Percentiles rank a stretch among this genome's conserved stretches.
Evolutionary conservation across 2,888 invertebrate species (phyloP).

Genomic region (Pristionchus entomophagus): DNA sequence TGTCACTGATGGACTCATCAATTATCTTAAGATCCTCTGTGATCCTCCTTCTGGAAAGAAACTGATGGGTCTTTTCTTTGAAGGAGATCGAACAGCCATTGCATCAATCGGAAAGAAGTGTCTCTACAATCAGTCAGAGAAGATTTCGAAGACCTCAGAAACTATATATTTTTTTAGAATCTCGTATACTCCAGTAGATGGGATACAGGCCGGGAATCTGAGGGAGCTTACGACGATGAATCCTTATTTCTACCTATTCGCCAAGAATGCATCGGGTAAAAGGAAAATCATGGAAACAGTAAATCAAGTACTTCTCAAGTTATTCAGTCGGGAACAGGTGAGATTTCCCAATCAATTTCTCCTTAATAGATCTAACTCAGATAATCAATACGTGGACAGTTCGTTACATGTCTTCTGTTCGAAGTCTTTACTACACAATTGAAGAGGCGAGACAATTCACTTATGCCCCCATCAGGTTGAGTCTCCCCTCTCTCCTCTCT

Average conservation of each 20-base stretch:
- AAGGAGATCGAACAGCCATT: conserved; percentile 23
- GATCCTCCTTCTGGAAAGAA: background rate
- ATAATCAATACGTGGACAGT: background rate
- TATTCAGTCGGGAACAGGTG: conserved; percentile 12
- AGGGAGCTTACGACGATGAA: background rate
- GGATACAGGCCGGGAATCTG: background rate
- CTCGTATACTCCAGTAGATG: background rate
- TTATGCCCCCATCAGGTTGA: conserved; percentile 5
- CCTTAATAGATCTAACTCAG: background rate
- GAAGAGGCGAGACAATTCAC: background rate
- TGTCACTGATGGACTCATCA: background rate
- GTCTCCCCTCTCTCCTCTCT: background rate
- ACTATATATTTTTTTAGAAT: background rate
- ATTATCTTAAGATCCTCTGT: background rate
- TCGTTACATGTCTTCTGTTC: background rate
- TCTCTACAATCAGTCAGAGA: conserved; percentile 1
- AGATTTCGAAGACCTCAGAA: background rate
- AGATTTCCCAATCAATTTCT: background rate
- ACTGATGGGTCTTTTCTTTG: background rate
- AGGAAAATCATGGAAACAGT: background rate
- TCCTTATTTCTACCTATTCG: conserved; percentile 32
- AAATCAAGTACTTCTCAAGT: background rate
- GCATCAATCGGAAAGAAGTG: background rate
- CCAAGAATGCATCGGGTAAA: background rate
- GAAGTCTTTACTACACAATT: background rate